Conservation (phyloP, 1,140 invertebrate species). For the Pissodes strobi region DNA sequence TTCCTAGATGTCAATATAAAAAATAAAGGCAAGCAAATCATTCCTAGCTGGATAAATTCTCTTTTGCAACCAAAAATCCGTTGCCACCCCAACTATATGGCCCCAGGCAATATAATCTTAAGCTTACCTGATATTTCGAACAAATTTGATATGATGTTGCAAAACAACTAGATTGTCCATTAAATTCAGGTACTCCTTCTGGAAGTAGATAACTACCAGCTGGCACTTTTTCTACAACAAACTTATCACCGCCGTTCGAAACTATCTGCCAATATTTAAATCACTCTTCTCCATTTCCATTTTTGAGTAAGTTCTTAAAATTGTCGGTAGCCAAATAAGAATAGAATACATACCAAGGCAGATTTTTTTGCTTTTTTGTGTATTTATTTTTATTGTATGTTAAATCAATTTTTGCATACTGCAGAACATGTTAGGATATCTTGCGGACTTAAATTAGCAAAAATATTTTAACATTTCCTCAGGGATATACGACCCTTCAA, state of each 20-base stretch:
- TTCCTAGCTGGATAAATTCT: too few species aligned
- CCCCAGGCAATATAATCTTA: too few species aligned
- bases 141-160: conserved; percentile 52
- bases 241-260: conserved; percentile 50
- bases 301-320: conserved; percentile 54
- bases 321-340: conserved; percentile 44
- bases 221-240: conserved; percentile 51
- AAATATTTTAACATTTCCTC: conserved; percentile 50
- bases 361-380: conserved; percentile 37
- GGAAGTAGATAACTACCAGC: conserved; percentile 41
- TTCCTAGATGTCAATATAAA: too few species aligned
- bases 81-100: too few species aligned
- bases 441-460: conserved; percentile 40
- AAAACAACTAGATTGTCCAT: conserved; percentile 50
- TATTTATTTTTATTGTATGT: conserved; percentile 35
- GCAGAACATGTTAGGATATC: conserved; percentile 41
- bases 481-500: conserved; percentile 45
- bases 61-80: too few species aligned
- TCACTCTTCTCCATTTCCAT: conserved; percentile 51
- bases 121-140: conserved; percentile 48
- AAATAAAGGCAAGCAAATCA: too few species aligned
- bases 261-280: conserved; percentile 53
- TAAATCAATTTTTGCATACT: conserved; percentile 53
- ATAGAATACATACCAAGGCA: conserved; percentile 53
- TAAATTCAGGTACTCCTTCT: conserved; percentile 43